A percentile compares a stretch with the other conserved stretches of the same genome.
Conservation (phyloP, 2,888 invertebrate genomes). For the Ophion obscuratus region DNA sequence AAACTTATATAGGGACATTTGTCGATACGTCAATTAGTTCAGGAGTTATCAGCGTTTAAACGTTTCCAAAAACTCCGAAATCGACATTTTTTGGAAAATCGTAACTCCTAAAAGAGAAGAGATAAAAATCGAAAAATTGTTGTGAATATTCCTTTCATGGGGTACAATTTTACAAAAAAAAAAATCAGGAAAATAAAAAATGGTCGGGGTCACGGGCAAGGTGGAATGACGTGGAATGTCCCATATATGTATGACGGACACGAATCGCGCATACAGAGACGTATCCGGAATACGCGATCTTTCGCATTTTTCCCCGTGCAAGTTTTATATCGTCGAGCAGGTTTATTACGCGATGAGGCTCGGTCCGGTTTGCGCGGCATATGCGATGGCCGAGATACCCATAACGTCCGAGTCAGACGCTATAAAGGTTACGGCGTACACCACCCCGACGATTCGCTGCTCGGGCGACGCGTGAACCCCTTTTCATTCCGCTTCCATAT, state of each 20-base stretch:
- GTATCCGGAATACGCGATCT: constrained; percentile 48
- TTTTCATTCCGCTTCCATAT: constrained; percentile 64
- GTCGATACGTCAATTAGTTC: too few relatives aligned
- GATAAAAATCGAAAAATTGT: too few relatives aligned
- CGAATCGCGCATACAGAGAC: constrained; percentile 30
- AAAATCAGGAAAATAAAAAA: too few relatives aligned
- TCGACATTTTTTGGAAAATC: too few relatives aligned
- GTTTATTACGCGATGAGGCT: constrained; percentile 65
- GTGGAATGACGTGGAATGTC: too few relatives aligned
- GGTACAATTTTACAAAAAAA: too few relatives aligned
- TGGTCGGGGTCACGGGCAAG: too few relatives aligned
- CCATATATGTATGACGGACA: background rate
- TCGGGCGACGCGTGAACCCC: constrained; percentile 37
- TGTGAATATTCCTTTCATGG: too few relatives aligned
- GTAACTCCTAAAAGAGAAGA: too few relatives aligned
- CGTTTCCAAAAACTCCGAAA: too few relatives aligned
- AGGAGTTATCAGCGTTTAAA: too few relatives aligned
- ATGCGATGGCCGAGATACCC: constrained; percentile 43
- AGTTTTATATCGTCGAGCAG: constrained; percentile 63
- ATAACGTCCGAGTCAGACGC: constrained; percentile 55
- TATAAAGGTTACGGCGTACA: constrained; percentile 62
- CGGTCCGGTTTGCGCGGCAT: constrained; percentile 27
- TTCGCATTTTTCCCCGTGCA: constrained; percentile 6
- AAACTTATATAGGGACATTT: too few relatives aligned
- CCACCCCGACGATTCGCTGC: constrained; percentile 51